Evolutionary conservation across 2,113 vertebrate genomes (phyloP), one percentile per base, ranked within the genome.

Genomic region (Cercocebus atys): DNA sequence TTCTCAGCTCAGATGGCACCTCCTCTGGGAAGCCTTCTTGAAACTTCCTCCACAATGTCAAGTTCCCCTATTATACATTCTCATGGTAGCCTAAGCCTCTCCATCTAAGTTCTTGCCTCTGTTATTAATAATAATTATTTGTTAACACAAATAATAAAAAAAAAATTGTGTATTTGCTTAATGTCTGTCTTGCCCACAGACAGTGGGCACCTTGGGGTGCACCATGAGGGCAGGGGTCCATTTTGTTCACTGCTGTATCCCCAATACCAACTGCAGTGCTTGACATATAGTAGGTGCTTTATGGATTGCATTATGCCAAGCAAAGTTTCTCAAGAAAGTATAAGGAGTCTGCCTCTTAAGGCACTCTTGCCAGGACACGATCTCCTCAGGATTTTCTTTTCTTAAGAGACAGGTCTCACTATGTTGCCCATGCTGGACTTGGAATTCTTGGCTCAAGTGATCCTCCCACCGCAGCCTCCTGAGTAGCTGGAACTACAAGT

Each of bases 201-300:
- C 6, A 4, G 13, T 1, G 4, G 0, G 38, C 38, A 3, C 32
- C 17, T 4, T 0, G 40, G 43, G 17, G 50, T 1, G 32, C 38
- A 3, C n/a, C 17, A 8, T 0, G 40, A 47, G 14, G 43, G n/a
- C 9, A 59, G 76, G 70, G 55, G 20, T 27, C 32, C 35, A 14
- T 45, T 35, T 38, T 22, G 10, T 35, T 87, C 23, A 17, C 35
- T 40, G 50, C 40, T 75, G 59, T 50, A 13, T 55, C 20, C 52
- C 18, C 32, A 50, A 3, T 6, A 47, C 23, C 2, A 11, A 80
- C n/a, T 9, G 13, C 0, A 6, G 38, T 22, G 12, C 30, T 30
- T 10, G 7, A 38, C 52, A 88, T 38, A 35, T 9, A 76, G 75
- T 57, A 43, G n/a, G 70, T 64, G 55, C 32, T 66, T 82, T 20